phyloP scores from a whole-genome alignment of 2,113 vertebrate species.

The Lampris megalopsis region DNA sequence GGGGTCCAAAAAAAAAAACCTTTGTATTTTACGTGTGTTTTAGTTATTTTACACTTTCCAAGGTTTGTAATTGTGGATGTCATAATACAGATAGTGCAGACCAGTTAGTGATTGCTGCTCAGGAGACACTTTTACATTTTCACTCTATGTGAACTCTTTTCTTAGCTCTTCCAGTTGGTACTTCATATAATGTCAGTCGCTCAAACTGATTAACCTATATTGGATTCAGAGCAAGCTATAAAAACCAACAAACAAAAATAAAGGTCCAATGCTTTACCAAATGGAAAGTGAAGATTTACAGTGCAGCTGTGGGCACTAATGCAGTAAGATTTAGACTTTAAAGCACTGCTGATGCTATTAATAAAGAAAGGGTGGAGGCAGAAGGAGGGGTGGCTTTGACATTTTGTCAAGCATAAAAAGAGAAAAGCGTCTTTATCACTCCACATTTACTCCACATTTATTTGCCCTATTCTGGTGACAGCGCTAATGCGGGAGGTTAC shows the following conservation, averaged over 20 bases:
- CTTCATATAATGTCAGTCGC: constrained; percentile 7
- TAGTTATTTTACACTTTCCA: too few relatives aligned
- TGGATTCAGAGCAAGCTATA: constrained; percentile 29
- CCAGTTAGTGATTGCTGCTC: not conserved
- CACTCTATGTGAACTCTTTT: not conserved
- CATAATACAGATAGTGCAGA: not conserved
- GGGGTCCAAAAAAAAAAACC: too few relatives aligned
- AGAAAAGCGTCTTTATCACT: constrained; percentile 60
- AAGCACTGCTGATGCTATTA: constrained; percentile 57
- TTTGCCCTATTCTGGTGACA: constrained; percentile 35
- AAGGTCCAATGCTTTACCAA: constrained; percentile 47
- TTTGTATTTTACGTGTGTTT: too few relatives aligned
- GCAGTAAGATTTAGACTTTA: constrained; percentile 54
- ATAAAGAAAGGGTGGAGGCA: constrained; percentile 31
- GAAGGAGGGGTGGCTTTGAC: constrained; percentile 2
- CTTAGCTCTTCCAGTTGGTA: not conserved
- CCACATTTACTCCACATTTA: constrained; percentile 38
- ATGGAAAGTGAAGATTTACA: constrained; percentile 48
- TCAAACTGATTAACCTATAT: constrained; percentile 43
- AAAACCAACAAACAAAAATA: constrained; percentile 47
- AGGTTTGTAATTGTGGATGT: not conserved
- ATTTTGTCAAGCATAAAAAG: constrained; percentile 35
- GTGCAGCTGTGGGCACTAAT: constrained; percentile 55
- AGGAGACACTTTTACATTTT: not conserved
- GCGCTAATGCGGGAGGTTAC: constrained; percentile 31